These are phyloP conservation scores for Nyctibius bracteatus DNA, from an alignment of 2,113 vertebrate species.

Conservation along the genomic window DNA sequence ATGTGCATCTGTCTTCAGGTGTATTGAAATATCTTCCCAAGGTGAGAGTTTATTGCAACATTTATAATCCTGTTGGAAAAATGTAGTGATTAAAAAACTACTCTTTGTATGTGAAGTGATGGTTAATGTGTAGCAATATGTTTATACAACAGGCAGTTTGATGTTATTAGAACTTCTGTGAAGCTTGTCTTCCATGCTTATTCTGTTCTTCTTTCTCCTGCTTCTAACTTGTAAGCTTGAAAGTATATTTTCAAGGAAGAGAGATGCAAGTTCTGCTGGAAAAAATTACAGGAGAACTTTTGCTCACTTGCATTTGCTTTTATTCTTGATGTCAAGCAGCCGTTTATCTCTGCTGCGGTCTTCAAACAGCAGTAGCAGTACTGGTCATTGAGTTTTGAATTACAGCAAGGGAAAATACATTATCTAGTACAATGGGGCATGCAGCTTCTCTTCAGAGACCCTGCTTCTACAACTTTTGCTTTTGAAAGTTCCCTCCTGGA, in stretches of 20 bases:
- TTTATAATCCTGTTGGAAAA: neutral
- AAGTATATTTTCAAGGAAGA: neutral
- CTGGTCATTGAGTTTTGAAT: neutral
- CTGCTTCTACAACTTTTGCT: neutral
- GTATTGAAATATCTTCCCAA: neutral
- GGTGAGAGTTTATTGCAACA: neutral
- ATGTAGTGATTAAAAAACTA: neutral
- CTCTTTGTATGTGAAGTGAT: neutral
- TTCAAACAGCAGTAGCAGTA: neutral
- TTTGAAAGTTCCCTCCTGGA: neutral
- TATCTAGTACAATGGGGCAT: neutral
- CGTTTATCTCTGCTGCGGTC: neutral
- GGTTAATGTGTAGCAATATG: neutral
- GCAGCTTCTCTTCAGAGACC: neutral
- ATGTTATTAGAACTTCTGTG: neutral
- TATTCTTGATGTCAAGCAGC: neutral
- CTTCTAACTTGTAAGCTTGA: neutral
- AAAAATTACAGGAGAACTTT: neutral
- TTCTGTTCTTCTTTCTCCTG: neutral
- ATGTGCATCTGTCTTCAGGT: neutral
- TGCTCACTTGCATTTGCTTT: neutral
- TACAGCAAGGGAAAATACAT: neutral
- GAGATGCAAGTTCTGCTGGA: neutral
- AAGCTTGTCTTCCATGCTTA: neutral
- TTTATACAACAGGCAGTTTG: neutral